These are phyloP conservation scores for Gymnothorax reevesii DNA, from an alignment of 2,797 vertebrate species.

Conservation along the genomic window DNA sequence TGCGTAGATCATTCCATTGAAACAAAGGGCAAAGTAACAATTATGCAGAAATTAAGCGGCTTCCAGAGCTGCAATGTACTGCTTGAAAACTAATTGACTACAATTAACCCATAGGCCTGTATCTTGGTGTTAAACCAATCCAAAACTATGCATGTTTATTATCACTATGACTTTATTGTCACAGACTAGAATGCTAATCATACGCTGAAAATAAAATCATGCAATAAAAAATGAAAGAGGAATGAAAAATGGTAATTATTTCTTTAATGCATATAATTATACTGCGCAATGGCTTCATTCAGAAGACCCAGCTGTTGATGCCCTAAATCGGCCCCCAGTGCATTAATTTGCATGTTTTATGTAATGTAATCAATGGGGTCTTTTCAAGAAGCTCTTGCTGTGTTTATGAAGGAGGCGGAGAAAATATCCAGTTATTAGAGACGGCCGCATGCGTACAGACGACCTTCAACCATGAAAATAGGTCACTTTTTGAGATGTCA, in stretches of 20 bases:
- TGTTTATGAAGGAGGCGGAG: too few species aligned
- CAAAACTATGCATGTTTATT: not conserved
- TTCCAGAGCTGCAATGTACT: not conserved
- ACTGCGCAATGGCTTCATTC: not conserved
- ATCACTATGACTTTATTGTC: not conserved
- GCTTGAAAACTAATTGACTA: not conserved
- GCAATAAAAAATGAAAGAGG: not conserved
- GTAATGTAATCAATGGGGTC: too few species aligned
- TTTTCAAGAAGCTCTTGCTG: too few species aligned
- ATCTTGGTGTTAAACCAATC: not conserved
- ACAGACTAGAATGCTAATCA: not conserved
- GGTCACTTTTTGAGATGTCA: too few species aligned
- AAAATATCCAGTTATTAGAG: too few species aligned
- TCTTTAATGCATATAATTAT: not conserved
- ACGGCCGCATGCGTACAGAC: too few species aligned
- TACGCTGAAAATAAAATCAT: not conserved
- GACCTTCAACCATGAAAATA: too few species aligned
- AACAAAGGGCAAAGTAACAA: not conserved
- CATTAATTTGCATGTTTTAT: too few species aligned
- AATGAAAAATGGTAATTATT: not conserved
- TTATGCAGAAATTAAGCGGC: not conserved
- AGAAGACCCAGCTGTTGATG: not conserved
- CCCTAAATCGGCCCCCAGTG: not conserved
- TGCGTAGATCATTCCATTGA: not conserved
- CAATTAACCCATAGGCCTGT: not conserved